Percentiles rank a stretch among this genome's conserved stretches.
Evolutionary conservation across 2,113 vertebrate species (phyloP).

Genomic region (Orthonyx spaldingii): DNA sequence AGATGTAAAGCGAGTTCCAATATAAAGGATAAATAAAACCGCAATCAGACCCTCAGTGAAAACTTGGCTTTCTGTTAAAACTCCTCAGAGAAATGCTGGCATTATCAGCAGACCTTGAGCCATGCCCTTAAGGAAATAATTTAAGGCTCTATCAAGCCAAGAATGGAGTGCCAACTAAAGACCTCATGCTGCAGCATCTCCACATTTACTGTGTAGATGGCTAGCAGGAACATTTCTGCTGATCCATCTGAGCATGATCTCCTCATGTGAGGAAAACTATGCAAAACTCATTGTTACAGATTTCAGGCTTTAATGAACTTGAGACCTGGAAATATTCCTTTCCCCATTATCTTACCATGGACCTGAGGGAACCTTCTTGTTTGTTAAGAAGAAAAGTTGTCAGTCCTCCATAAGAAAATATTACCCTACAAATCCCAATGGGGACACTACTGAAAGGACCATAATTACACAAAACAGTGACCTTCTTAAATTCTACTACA

Average conservation of each 20-base stretch:
- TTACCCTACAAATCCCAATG: background rate
- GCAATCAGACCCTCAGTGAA: background rate
- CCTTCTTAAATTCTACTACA: constrained; percentile 19
- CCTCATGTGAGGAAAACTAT: fast-evolving
- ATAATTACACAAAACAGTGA: background rate
- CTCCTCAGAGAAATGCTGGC: background rate
- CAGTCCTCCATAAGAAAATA: background rate
- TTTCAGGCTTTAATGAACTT: background rate
- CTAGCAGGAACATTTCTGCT: background rate
- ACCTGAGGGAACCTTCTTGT: background rate
- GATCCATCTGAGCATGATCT: fast-evolving
- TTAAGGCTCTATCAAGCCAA: background rate
- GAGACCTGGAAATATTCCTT: background rate
- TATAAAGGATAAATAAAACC: background rate
- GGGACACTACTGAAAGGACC: background rate
- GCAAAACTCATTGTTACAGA: background rate
- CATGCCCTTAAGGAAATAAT: background rate
- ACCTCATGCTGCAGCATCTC: background rate
- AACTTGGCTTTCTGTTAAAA: background rate
- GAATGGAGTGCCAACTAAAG: background rate
- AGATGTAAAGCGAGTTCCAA: background rate
- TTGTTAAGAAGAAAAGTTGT: background rate
- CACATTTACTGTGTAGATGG: background rate
- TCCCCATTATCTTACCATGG: background rate
- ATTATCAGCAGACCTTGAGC: background rate